These are phyloP conservation scores for Callyntrura sp. DNA, from an alignment of 2,888 invertebrate genomes.

Conservation along the genomic window DNA sequence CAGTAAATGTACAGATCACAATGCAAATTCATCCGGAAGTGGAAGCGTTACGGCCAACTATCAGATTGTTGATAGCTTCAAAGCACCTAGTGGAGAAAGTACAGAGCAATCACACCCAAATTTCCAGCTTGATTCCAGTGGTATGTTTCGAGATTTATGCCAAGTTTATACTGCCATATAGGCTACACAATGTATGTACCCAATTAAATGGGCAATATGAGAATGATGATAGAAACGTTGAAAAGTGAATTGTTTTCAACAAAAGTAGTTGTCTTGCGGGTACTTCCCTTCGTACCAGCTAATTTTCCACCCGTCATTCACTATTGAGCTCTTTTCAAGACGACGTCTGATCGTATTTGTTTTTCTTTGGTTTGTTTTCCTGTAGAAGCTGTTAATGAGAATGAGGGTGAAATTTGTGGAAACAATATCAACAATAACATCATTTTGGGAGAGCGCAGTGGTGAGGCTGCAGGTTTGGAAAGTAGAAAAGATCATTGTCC, in stretches of 20 bases:
- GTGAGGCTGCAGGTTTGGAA: conserved; percentile 61
- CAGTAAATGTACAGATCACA: conserved; percentile 62
- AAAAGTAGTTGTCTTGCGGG: too few relatives aligned
- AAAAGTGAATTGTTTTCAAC: too few relatives aligned
- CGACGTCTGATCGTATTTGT: conserved; percentile 37
- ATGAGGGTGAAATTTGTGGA: conserved; percentile 75
- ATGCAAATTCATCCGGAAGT: conserved; percentile 64
- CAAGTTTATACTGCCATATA: too few relatives aligned
- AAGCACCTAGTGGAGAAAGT: conserved; percentile 54
- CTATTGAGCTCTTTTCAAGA: conserved; percentile 43
- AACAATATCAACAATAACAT: conserved; percentile 76
- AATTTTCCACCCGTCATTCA: conserved; percentile 76
- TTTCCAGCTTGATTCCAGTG: conserved; percentile 74
- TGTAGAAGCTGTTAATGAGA: conserved; percentile 76
- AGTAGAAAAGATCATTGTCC: conserved; percentile 67
- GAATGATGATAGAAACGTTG: too few relatives aligned
- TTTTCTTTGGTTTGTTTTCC: conserved; percentile 3
- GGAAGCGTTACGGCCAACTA: background rate
- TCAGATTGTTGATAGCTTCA: conserved; percentile 55
- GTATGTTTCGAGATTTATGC: too few relatives aligned
- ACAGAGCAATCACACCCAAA: conserved; percentile 42
- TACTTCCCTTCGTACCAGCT: conserved; percentile 47
- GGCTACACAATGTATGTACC: too few relatives aligned
- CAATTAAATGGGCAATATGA: too few relatives aligned
- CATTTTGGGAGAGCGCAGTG: conserved; percentile 37